A percentile compares a stretch with the other conserved stretches of the same genome.
These are phyloP conservation scores for Miniopterus natalensis DNA, from an alignment of 2,113 vertebrate genomes.

Conservation along the genomic window DNA sequence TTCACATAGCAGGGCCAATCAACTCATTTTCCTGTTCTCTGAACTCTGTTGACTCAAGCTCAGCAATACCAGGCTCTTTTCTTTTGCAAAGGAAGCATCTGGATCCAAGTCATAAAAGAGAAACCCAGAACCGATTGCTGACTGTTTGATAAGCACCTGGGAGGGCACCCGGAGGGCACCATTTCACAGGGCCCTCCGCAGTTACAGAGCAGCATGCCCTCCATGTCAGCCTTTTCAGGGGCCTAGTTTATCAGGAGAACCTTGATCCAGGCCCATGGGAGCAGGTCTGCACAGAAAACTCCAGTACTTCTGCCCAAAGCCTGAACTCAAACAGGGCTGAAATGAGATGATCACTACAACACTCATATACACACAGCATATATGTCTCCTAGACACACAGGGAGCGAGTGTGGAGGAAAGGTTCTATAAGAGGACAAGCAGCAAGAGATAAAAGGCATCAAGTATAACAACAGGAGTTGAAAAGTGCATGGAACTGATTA, in stretches of 20 bases:
- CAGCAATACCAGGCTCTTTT: slow-evolving; percentile 62
- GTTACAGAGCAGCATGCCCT: neutral
- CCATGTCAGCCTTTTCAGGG: slow-evolving; percentile 79
- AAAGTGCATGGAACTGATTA: neutral
- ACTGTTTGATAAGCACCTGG: slow-evolving; percentile 59
- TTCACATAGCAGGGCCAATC: neutral
- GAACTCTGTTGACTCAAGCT: slow-evolving; percentile 75
- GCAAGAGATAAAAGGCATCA: neutral
- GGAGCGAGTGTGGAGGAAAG: neutral
- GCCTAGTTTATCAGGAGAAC: slow-evolving; percentile 79
- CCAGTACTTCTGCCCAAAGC: neutral
- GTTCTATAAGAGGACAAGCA: neutral
- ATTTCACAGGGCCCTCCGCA: neutral
- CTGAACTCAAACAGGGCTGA: neutral
- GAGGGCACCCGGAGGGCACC: neutral
- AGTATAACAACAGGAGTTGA: neutral
- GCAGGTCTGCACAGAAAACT: neutral
- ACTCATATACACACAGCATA: neutral
- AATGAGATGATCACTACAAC: neutral
- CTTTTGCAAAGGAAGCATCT: slow-evolving; percentile 81
- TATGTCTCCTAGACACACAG: neutral
- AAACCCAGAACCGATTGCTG: slow-evolving; percentile 64
- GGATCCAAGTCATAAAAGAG: slow-evolving; percentile 76
- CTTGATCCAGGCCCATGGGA: slow-evolving; percentile 51
- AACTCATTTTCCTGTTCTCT: slow-evolving; percentile 74